A percentile compares a stretch with the other conserved stretches of the same genome.
Conservation (phyloP, 2,797 vertebrate genomes). For the Lophius americanus region DNA sequence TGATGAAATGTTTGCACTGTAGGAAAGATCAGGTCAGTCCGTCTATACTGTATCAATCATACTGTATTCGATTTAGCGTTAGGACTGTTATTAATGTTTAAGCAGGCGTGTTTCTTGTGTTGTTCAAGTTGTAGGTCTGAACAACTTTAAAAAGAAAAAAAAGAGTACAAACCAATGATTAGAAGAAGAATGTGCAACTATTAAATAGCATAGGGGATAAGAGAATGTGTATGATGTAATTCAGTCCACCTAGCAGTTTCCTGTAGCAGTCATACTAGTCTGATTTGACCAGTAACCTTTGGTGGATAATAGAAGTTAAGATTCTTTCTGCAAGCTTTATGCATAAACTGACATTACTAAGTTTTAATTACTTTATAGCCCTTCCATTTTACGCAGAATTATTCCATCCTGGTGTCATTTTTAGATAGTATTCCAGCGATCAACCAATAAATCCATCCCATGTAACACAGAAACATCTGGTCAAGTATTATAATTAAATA, state of each 20-base stretch:
- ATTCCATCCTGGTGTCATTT: too few relatives aligned
- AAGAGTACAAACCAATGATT: background rate
- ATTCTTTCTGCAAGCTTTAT: too few relatives aligned
- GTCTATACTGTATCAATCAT: slow-evolving; percentile 8
- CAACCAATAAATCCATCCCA: too few relatives aligned
- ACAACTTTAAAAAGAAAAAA: background rate
- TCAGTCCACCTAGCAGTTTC: background rate
- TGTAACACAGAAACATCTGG: too few relatives aligned
- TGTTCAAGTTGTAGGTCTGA: background rate
- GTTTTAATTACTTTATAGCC: too few relatives aligned
- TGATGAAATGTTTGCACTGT: slow-evolving; percentile 45
- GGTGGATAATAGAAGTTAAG: background rate
- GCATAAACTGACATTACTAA: too few relatives aligned
- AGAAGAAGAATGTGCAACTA: background rate
- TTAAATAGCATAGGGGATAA: too few relatives aligned
- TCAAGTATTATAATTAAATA: too few relatives aligned
- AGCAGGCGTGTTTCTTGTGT: background rate
- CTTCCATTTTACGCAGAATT: too few relatives aligned
- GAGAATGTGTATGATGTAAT: background rate
- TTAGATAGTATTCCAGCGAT: too few relatives aligned
- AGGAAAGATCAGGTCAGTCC: slow-evolving; percentile 15
- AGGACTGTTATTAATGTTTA: slow-evolving; percentile 1
- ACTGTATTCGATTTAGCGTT: slow-evolving; percentile 12
- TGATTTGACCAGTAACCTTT: background rate
- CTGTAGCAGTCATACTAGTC: background rate